Evolutionary conservation across 2,888 invertebrate genomes (phyloP), one percentile per base, ranked within the genome.

Genomic region (Sthenelais limicola): DNA sequence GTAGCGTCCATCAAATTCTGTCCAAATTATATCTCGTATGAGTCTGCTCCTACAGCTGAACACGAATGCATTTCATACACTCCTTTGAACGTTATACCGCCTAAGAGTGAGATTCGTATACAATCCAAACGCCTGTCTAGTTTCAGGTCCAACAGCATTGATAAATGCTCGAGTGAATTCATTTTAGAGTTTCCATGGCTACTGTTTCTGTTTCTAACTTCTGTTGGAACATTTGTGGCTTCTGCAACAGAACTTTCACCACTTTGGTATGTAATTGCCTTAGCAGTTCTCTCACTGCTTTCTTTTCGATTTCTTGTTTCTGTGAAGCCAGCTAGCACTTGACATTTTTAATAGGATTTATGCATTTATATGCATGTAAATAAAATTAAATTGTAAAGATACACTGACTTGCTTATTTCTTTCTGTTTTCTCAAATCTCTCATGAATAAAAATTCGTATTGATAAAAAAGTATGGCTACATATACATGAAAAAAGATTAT

Each of bases 101-200:
- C n/a, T n/a, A n/a, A n/a, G n/a, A n/a, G n/a, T n/a, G n/a, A n/a
- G n/a, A n/a, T n/a, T n/a, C n/a, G n/a, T n/a, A n/a, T n/a, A n/a
- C n/a, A n/a, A n/a, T n/a, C n/a, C n/a, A n/a, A n/a, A n/a, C n/a
- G n/a, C n/a, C n/a, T n/a, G n/a, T n/a, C n/a, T n/a, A n/a, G n/a
- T n/a, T n/a, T n/a, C n/a, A n/a, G n/a, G n/a, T n/a, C n/a, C n/a
- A n/a, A n/a, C n/a, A n/a, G n/a, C n/a, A n/a, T n/a, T n/a, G n/a
- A n/a, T n/a, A n/a, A n/a, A n/a, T n/a, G n/a, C n/a, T n/a, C n/a
- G n/a, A n/a, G n/a, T n/a, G n/a, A n/a, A n/a, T n/a, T n/a, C n/a
- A n/a, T n/a, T n/a, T 15, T n/a, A n/a, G 67, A 67, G 49, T 67
- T 67, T 30, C 67, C 67, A 18, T 67, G 67, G 67, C 30, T 67